Base-by-base conservation (phyloP, 2,113 vertebrate genomes). In the Galemys pyrenaicus region DNA sequence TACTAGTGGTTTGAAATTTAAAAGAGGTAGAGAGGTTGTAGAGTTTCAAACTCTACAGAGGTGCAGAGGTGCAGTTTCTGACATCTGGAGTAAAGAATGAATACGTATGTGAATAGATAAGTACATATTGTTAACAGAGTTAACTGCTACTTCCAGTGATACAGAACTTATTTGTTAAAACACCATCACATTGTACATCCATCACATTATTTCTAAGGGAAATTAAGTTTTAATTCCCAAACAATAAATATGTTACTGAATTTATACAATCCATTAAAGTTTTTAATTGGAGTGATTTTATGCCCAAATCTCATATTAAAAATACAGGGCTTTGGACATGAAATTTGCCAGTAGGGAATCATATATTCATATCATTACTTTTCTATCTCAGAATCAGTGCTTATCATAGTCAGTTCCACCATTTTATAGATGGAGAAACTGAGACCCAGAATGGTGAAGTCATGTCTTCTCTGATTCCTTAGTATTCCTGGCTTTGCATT, bases 401-500 rank as follows among this genome's bases (percentile, higher is more conserved):
- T 93, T 35, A 35, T 28, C 0, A 0, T 74, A 39, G 78, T 12
- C 16, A 65, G 49, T 71, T 10, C 37, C 39, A 51, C 44, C 51
- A 83, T 24, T 86, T 81, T 68, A 80, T 49, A 56, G 70, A 80
- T 77, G 68, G 89, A 73, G 84, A 93, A 91, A 93, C 70, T 88
- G 62, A 97, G 87, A 7, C 60, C 41, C 16, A 39, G 46, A 58
- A 64, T 73, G 67, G 46, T 22, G 32, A 91, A 88, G 30, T 56
- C 41, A 49, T 44, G 3, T 68, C n/a, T 95, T 95, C 73, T 90
- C 84, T 68, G 30, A 80, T 89, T 83, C 90, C 68, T 95, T 79
- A 22, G 35, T 37, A 78, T 87, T 8, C 75, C 30, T 95, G 64
- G 20, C 58, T 97, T 98, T 98, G 96, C 97, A 92, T 97, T 98